These are phyloP conservation scores for Monochamus alternatus DNA, from an alignment of 2,888 invertebrate genomes.

Conservation along the genomic window DNA sequence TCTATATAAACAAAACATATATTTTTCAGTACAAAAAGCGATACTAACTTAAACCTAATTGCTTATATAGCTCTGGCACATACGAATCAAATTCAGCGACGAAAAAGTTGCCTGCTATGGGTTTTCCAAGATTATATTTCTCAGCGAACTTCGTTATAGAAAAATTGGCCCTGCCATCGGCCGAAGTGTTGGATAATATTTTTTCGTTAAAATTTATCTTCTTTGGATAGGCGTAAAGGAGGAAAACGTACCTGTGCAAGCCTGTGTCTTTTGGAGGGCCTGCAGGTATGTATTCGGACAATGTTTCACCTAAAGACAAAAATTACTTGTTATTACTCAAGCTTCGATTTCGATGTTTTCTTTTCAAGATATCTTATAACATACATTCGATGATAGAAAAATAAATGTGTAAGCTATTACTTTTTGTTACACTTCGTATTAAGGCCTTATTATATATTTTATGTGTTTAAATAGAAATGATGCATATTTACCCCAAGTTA, in stretches of 20 bases:
- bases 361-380: too few species aligned
- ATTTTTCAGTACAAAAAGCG: constrained; percentile 2
- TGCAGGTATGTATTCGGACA: constrained; percentile 79
- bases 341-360: background rate
- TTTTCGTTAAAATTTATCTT: constrained; percentile 66
- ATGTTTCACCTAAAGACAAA: constrained; percentile 72
- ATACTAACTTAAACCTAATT: constrained; percentile 30
- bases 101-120: constrained; percentile 78
- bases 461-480: too few species aligned
- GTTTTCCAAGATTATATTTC: constrained; percentile 75
- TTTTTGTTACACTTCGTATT: too few species aligned
- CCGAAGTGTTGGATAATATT: constrained; percentile 70
- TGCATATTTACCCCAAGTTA: too few species aligned
- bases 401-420: too few species aligned
- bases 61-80: constrained; percentile 66
- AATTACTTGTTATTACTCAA: background rate
- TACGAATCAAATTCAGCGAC: constrained; percentile 77
- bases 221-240: constrained; percentile 79
- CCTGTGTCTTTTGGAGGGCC: constrained; percentile 83
- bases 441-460: too few species aligned
- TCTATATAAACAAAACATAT: background rate
- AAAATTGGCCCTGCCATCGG: constrained; percentile 74
- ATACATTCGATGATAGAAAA: too few species aligned
- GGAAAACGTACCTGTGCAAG: constrained; percentile 82
- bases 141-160: constrained; percentile 74